Base-by-base conservation (phyloP, 2,113 vertebrate species). In the Nesospiza acunhae region DNA sequence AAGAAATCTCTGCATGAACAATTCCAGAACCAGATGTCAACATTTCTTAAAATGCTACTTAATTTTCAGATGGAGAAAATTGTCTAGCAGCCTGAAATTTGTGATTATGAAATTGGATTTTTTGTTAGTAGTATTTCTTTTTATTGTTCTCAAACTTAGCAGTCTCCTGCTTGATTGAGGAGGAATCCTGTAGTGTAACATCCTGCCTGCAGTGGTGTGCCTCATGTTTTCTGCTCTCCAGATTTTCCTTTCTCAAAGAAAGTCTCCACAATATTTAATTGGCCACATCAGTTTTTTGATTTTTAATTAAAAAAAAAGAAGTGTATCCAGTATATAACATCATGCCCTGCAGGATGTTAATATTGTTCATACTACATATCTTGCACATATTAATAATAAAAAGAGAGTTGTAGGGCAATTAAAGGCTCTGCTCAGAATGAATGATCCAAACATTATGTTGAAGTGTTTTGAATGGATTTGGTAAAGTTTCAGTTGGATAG, bases 1-100 rank as follows among this genome's bases (percentile, higher is more conserved):
- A 96, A 97, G 94, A 97, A 97, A 91, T 76, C 52, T 59, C 41
- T 91, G 81, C 64, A 33, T 49, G 47, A 79, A 80, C 92, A 93
- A 92, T 87, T 80, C 70, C 47, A 89, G 90, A 93, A 84, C 39
- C 90, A 56, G 66, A 60, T 37, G 49, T 67, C 73, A 89, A 28
- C 59, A 87, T 93, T 92, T 94, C 47, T 82, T 82, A 70, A 87
- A 93, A 87, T 73, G 69, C 70, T 87, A 72, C 46, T 83, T 70
- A 81, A 78, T 91, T 97, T 93, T 84, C 64, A 89, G 76, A 72
- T 58, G n/a, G 13, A 90, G 33, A 53, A 73, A 84, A 74, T 31
- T 94, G 39, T 52, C 8, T 21, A 66, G 21, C 15, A 87, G 31
- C 17, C 68, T 62, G 39, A 84, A 78, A 87, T 35, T 63, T 90